A percentile compares a stretch with the other conserved stretches of the same genome.
Evolutionary conservation across 92 coral and sea anemone species (phyloP).

Genomic region (Siderastrea radians): DNA sequence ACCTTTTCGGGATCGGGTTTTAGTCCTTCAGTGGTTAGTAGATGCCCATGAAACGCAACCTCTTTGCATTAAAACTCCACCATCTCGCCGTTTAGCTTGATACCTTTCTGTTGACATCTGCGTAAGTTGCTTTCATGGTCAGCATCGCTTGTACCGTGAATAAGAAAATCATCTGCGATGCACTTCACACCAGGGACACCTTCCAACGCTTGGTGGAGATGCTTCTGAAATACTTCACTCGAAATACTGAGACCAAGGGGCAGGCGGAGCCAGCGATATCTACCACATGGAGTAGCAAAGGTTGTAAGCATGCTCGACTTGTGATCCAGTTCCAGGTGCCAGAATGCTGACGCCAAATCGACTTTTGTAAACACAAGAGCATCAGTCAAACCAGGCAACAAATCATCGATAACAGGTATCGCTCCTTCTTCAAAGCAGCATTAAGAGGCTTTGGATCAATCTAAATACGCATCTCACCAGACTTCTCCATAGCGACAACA

Average conservation of each 20-base stretch:
- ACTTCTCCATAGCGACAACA: conserved; percentile 36
- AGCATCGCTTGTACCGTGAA: conserved; percentile 18
- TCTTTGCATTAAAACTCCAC: conserved; percentile 45
- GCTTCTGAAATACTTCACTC: conserved; percentile 54
- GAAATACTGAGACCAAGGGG: conserved; percentile 54
- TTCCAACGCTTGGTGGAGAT: conserved; percentile 43
- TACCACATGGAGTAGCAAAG: conserved; percentile 26
- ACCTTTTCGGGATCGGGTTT: conserved; percentile 39
- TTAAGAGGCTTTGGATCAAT: conserved; percentile 18
- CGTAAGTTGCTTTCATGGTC: conserved; percentile 36
- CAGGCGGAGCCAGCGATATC: conserved; percentile 28
- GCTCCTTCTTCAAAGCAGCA: conserved; percentile 13
- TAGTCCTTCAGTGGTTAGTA: conserved; percentile 45
- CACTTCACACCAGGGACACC: conserved; percentile 50
- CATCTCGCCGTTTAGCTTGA: conserved; percentile 42
- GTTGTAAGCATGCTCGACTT: conserved; percentile 24
- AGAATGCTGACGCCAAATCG: conserved; percentile 45
- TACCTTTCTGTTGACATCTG: conserved; percentile 38
- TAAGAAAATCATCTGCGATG: neutral
- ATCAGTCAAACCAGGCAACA: conserved; percentile 29
- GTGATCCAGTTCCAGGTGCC: conserved; percentile 29
- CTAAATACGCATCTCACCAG: conserved; percentile 24
- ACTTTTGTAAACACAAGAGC: conserved; percentile 46
- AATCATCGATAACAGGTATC: conserved; percentile 23
- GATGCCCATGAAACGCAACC: conserved; percentile 60